A percentile compares a stretch with the other conserved stretches of the same genome.
phyloP scores from a whole-genome alignment of 2,888 invertebrate genomes.

The Octodonta nipae region DNA sequence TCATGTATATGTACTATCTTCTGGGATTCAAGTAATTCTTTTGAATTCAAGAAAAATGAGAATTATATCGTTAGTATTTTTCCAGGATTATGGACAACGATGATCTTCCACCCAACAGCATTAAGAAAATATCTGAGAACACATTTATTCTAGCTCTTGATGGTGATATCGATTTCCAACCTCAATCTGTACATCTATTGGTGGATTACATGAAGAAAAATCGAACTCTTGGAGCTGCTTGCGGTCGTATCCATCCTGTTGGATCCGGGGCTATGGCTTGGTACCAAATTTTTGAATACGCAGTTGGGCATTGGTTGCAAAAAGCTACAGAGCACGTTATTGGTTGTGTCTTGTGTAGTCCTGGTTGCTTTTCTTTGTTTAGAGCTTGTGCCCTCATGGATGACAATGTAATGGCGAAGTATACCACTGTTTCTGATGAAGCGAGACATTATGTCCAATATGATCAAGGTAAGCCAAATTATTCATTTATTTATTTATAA shows the following conservation, averaged over 20 bases:
- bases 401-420: conserved; percentile 77
- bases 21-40: conserved; percentile 55
- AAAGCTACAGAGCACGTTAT: conserved; percentile 84
- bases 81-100: conserved; percentile 28
- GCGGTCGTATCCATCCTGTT: conserved; percentile 80
- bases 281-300: conserved; percentile 68
- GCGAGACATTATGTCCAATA: conserved; percentile 81
- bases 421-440: conserved; percentile 64
- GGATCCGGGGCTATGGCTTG: conserved; percentile 45
- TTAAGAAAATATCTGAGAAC: conserved; percentile 53
- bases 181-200: conserved; percentile 61
- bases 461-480: conserved; percentile 69
- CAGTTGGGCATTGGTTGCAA: conserved; percentile 85
- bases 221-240: conserved; percentile 60
- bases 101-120: conserved; percentile 33
- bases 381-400: conserved; percentile 81
- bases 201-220: conserved; percentile 80
- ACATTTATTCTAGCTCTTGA: conserved; percentile 74
- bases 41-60: too few species aligned
- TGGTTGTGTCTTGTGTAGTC: conserved; percentile 80
- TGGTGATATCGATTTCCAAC: conserved; percentile 81
- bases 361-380: conserved; percentile 85
- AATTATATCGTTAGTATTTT: too few species aligned
- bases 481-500: too few species aligned
- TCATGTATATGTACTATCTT: conserved; percentile 90